Evolutionary conservation across 2,113 vertebrate species (phyloP).

Genomic region (Geococcyx californianus): DNA sequence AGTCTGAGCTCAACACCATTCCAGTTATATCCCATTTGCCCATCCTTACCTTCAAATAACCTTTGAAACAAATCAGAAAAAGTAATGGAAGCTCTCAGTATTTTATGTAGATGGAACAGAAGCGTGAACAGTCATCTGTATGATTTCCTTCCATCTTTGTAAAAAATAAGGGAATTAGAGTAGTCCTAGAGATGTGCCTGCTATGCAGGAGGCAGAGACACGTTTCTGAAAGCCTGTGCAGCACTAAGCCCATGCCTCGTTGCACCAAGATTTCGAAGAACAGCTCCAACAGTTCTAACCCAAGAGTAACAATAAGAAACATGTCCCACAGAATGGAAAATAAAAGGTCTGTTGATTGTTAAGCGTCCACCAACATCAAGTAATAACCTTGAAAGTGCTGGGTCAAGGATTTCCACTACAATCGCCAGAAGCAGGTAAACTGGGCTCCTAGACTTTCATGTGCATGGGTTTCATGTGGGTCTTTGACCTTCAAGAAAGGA

Average conservation of each 20-base stretch:
- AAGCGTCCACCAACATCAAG: neutral
- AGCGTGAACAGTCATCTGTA: neutral
- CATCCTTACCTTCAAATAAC: neutral
- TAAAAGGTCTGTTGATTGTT: neutral
- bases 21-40: neutral
- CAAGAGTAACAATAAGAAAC: neutral
- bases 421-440: neutral
- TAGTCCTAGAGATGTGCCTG: neutral
- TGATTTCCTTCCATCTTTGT: neutral
- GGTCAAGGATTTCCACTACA: neutral
- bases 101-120: neutral
- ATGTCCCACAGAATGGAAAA: neutral
- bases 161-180: neutral
- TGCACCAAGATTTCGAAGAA: neutral
- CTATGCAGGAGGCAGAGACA: neutral
- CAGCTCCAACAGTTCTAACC: neutral
- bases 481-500: neutral
- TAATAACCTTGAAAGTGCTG: neutral
- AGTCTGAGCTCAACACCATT: neutral
- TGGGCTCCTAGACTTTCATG: neutral
- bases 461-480: neutral
- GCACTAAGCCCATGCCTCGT: neutral
- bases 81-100: neutral
- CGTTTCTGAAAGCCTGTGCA: neutral
- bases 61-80: neutral